These are phyloP conservation scores for Daktulosphaira vitifoliae DNA, from an alignment of 1,140 invertebrate species.

Conservation along the genomic window DNA sequence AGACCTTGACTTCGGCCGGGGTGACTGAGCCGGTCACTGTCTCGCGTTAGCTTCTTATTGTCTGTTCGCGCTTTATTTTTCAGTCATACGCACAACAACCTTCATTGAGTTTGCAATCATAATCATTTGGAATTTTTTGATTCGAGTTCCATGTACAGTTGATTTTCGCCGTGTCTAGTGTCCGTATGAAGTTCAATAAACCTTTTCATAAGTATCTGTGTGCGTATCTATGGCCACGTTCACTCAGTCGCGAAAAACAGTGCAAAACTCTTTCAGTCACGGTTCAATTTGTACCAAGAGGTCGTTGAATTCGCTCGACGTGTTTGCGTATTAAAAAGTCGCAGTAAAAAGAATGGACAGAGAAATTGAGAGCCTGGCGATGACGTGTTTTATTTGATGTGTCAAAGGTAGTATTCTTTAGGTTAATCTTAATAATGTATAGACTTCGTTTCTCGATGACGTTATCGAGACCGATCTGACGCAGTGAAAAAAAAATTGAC, in stretches of 20 bases:
- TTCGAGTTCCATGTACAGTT: neutral
- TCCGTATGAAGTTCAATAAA: slow-evolving; percentile 28
- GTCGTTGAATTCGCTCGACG: slow-evolving; percentile 25
- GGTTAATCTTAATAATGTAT: too few species aligned
- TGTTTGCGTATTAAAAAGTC: slow-evolving; percentile 10
- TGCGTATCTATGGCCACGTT: neutral
- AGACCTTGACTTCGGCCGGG: slow-evolving; percentile 26
- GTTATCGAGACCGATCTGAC: too few species aligned
- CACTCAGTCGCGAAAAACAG: slow-evolving; percentile 22
- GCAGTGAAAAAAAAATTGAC: too few species aligned
- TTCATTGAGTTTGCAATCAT: neutral
- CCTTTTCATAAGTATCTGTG: neutral
- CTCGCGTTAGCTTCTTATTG: slow-evolving; percentile 4
- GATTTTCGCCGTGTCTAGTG: slow-evolving; percentile 12
- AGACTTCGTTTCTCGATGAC: too few species aligned
- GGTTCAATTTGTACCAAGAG: slow-evolving; percentile 30
- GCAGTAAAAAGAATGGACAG: too few species aligned
- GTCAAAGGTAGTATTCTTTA: too few species aligned
- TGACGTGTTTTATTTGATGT: too few species aligned
- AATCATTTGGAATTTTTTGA: neutral
- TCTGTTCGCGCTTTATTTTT: slow-evolving; percentile 4
- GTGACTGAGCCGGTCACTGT: slow-evolving; percentile 14
- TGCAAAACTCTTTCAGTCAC: slow-evolving; percentile 29
- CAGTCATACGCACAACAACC: neutral
- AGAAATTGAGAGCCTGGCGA: too few species aligned